Conservation (phyloP, 2,113 vertebrate species). For the Saguinus midas region DNA sequence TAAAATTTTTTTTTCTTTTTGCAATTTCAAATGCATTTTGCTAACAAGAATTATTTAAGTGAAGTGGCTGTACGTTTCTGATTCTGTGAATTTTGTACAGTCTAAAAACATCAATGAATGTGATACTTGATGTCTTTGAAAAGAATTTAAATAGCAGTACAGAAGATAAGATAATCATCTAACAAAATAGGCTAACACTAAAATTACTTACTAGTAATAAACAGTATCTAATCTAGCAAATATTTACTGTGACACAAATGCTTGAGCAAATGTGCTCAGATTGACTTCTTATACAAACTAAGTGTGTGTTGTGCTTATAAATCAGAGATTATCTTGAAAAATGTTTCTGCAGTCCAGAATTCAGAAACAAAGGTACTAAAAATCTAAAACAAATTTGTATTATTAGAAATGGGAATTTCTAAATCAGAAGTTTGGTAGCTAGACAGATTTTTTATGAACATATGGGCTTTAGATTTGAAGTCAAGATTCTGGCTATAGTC, state of each 20-base stretch:
- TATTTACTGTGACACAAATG: neutral
- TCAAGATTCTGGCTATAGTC: neutral
- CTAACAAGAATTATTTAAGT: neutral
- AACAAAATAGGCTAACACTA: neutral
- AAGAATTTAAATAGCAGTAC: neutral
- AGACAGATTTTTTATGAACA: neutral
- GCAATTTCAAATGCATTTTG: constrained; percentile 6
- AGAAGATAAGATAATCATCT: neutral
- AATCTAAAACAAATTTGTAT: constrained; percentile 42
- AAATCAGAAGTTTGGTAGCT: neutral
- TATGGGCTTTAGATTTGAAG: neutral
- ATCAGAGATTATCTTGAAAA: neutral
- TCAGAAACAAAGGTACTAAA: constrained; percentile 10
- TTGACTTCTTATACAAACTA: neutral
- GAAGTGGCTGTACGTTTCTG: neutral
- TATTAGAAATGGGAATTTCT: neutral
- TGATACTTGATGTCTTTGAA: neutral
- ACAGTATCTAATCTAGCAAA: neutral
- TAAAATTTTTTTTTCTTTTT: constrained; percentile 14
- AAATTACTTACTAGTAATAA: neutral
- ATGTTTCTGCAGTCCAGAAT: neutral
- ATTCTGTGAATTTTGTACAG: neutral
- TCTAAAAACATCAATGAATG: neutral
- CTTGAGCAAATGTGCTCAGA: constrained; percentile 4
- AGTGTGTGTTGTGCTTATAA: neutral